Evolutionary conservation across 2,113 vertebrate genomes (phyloP), one percentile per base, ranked within the genome.

Genomic region (Cephalopterus ornatus): DNA sequence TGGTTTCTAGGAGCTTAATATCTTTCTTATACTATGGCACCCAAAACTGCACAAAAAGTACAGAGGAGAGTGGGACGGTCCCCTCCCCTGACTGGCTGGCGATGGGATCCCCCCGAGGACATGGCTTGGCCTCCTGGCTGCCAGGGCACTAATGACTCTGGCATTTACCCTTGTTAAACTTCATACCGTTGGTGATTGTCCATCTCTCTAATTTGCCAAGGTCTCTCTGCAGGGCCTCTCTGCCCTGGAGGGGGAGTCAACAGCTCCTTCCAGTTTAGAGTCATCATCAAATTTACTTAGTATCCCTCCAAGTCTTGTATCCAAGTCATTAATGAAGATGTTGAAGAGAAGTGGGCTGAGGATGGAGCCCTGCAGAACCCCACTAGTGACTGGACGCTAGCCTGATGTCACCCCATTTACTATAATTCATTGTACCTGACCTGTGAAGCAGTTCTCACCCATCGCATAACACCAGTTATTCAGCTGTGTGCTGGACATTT

Each of bases 81-180:
- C 14, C 14, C n/a, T 59, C n/a, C 58, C 23, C 37, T 5, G 14
- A 35, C 33, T 2, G 2, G 4, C 22, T 59, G 22, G 5, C 1
- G 9, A 24, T 59, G 56, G 14, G 56, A 58, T 58, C 33, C 32
- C 18, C 22, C 56, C 14, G 21, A 15, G 56, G 9, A 12, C 52
- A 55, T 11, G 1, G 30, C 19, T 53, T 28, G 27, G 28, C 16
- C 52, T 53, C 52, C 52, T 53, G 52, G 28, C 9, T 58, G 33
- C 12, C 55, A n/a, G 55, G 33, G 33, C 53, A 32, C 30, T 55
- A 30, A 33, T 23, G 55, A 26, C n/a, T 59, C n/a, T 10, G 9
- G 13, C 56, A 58, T 35, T 35, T 35, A 35, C n/a, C n/a, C n/a
- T 35, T 59, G n/a, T 35, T 59, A 59, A 33, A 56, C 32, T 33